Evolutionary conservation across 2,888 invertebrate species (phyloP).

Genomic region (Eilema caniola): DNA sequence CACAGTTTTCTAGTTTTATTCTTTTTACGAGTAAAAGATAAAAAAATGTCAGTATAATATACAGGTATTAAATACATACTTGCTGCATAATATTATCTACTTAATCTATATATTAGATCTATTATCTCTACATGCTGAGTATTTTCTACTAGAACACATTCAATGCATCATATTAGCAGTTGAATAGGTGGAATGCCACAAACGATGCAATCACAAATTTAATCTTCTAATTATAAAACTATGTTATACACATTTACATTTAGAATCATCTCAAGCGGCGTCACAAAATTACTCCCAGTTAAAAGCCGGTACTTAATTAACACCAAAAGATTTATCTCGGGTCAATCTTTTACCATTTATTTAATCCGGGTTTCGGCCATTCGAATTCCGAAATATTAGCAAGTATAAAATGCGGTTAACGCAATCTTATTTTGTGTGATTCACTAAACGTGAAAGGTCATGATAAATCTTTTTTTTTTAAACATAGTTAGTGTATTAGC

Average conservation of each 20-base stretch:
- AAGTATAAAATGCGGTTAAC: constrained; percentile 44
- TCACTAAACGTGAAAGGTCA: constrained; percentile 27
- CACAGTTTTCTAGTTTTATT: not conserved
- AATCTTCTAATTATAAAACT: not conserved
- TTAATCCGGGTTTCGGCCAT: constrained; percentile 47
- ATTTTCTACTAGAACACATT: not conserved
- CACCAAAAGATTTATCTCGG: constrained; percentile 56
- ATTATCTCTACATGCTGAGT: not conserved
- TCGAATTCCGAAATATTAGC: constrained; percentile 45
- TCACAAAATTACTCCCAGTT: constrained; percentile 43
- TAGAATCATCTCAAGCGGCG: constrained; percentile 30
- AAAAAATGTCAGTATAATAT: not conserved
- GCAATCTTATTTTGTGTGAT: constrained; percentile 39
- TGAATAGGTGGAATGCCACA: not conserved
- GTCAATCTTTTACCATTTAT: constrained; percentile 53
- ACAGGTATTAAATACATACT: not conserved
- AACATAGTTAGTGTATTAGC: not conserved
- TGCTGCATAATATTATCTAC: no score
- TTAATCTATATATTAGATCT: no score
- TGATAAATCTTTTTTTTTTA: constrained; percentile 4
- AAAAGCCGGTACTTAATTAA: constrained; percentile 52
- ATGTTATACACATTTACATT: constrained; percentile 6
- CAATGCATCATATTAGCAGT: not conserved
- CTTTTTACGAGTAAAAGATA: not conserved
- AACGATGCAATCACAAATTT: not conserved